phyloP scores from a whole-genome alignment of 2,113 vertebrate genomes.

The Philantomba maxwellii region DNA sequence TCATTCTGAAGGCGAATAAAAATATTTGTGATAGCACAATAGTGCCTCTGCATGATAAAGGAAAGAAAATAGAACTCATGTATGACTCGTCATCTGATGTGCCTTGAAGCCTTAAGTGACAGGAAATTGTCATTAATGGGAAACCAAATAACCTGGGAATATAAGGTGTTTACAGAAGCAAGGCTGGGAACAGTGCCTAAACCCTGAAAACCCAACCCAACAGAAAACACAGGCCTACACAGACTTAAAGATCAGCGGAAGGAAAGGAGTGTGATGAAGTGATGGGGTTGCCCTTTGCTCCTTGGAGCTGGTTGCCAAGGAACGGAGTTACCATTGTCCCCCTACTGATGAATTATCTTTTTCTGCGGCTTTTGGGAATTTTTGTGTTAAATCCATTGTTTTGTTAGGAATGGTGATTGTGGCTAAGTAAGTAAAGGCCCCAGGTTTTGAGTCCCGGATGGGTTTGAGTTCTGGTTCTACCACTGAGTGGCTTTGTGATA shows the following conservation, averaged over 20 bases:
- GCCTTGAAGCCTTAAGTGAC: neutral
- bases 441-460: neutral
- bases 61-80: neutral
- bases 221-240: neutral
- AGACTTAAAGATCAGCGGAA: neutral
- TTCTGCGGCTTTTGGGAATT: neutral
- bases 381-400: neutral
- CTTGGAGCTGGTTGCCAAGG: neutral
- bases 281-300: neutral
- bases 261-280: neutral
- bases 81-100: neutral
- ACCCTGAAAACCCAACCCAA: neutral
- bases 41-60: neutral
- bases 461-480: neutral
- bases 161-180: neutral
- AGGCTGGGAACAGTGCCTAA: neutral
- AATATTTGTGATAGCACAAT: neutral
- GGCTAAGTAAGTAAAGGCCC: neutral
- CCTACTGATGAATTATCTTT: neutral
- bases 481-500: neutral
- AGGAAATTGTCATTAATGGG: neutral
- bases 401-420: neutral
- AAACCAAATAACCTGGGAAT: neutral
- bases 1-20: constrained; percentile 29
- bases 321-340: neutral